Evolutionary conservation across 2,113 vertebrate species (phyloP), one percentile per base, ranked within the genome.

Genomic region (Platycercus adscitus): DNA sequence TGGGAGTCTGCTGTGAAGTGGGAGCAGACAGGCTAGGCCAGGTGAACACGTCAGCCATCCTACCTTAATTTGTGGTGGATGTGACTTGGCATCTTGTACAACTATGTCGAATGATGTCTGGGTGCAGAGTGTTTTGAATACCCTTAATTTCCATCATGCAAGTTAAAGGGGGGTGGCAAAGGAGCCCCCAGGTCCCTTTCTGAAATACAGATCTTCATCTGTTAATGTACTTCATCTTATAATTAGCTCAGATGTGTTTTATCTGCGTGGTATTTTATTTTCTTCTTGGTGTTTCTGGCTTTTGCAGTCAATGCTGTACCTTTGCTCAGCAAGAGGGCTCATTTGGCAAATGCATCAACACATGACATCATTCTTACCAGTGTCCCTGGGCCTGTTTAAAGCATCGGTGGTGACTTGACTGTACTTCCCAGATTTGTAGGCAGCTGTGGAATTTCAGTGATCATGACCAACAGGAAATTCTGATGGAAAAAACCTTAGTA

Each of bases 91-190:
- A 55, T 61, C 64, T 61, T 29, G 44, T 65, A 17, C 21, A 19
- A 11, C 25, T n/a, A 29, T 0, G 0, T 0, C 43, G 70, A 65
- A 11, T 0, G 1, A 24, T 58, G 44, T 21, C 31, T 53, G 50
- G 20, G 29, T 47, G n/a, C 25, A 19, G 41, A 10, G 41, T 33
- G 24, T 47, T 87, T 79, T 69, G 33, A 82, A n/a, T 46, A 46
- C 25, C 39, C 37, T 37, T 14, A 49, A 31, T 17, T 65, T 88
- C 44, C 6, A 10, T 17, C 4, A 2, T 31, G 60, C 33, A 56
- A 66, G 7, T 61, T 37, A 7, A 61, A 10, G 43, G 29, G 39
- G 28, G 8, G 15, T 18, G 7, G 29, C 18, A 31, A 55, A 55
- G 56, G 76, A 44, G 60, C 64, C 24, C 29, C 7, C 33, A 65